These are phyloP conservation scores for Theristus sp. DNA, from an alignment of 2,888 invertebrate genomes.

Conservation along the genomic window DNA sequence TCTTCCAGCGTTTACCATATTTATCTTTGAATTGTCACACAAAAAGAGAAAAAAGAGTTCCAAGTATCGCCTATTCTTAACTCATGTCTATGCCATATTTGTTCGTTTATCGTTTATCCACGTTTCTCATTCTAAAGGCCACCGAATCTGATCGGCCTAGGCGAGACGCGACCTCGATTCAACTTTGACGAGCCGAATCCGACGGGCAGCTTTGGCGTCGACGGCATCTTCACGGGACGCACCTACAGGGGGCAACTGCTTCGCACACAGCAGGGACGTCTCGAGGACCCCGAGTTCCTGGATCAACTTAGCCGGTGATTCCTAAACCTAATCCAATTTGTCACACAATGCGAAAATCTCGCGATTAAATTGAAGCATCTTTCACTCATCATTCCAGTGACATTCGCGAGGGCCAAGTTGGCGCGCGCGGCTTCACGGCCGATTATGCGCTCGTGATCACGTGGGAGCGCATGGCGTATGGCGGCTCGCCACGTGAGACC, in stretches of 20 bases:
- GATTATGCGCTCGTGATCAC: slow-evolving; percentile 72
- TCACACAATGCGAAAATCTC: background rate
- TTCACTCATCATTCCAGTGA: slow-evolving; percentile 41
- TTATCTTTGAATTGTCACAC: no score
- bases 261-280: slow-evolving; percentile 13
- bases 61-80: no score
- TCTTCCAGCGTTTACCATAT: no score
- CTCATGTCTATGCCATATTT: no score
- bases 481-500: slow-evolving; percentile 17
- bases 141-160: background rate
- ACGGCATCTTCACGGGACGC: background rate
- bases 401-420: slow-evolving; percentile 65
- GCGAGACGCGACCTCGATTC: no score
- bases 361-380: background rate
- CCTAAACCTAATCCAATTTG: background rate
- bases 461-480: slow-evolving; percentile 81
- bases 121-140: no score
- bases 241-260: slow-evolving; percentile 13
- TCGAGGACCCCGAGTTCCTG: slow-evolving; percentile 16
- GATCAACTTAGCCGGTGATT: slow-evolving; percentile 12
- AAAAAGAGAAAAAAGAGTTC: no score
- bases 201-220: background rate
- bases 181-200: no score
- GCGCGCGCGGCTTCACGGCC: slow-evolving; percentile 67
- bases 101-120: no score